Evolutionary conservation across 2,888 invertebrate species (phyloP).

Genomic region (Mythimna ferrago): DNA sequence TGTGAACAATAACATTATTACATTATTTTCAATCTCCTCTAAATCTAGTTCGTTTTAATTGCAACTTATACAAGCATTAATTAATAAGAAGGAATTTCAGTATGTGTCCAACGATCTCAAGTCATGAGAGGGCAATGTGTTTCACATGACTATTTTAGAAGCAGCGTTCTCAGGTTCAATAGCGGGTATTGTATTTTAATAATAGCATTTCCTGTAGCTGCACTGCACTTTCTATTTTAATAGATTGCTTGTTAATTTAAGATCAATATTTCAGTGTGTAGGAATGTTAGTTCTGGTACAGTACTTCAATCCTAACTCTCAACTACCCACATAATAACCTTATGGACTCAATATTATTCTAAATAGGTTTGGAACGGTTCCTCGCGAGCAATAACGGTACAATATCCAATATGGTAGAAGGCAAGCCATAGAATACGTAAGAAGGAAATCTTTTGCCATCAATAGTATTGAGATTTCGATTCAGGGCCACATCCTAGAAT

Average conservation of each 20-base stretch:
- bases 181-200: slow-evolving; percentile 68
- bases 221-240: slow-evolving; percentile 57
- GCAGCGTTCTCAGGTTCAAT: slow-evolving; percentile 72
- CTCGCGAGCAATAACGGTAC: slow-evolving; percentile 36
- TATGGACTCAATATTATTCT: slow-evolving; percentile 18
- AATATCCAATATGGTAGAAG: slow-evolving; percentile 31
- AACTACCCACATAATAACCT: slow-evolving; percentile 4
- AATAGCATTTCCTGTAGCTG: slow-evolving; percentile 68
- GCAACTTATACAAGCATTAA: slow-evolving; percentile 62
- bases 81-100: slow-evolving; percentile 72
- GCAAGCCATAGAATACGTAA: slow-evolving; percentile 20
- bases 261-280: slow-evolving; percentile 2
- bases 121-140: slow-evolving; percentile 69
- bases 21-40: slow-evolving; percentile 67
- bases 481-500: neutral
- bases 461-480: slow-evolving; percentile 16
- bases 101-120: slow-evolving; percentile 67
- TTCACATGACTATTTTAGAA: slow-evolving; percentile 75
- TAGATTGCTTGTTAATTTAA: slow-evolving; percentile 11
- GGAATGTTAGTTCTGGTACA: neutral
- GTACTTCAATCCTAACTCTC: neutral
- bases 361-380: slow-evolving; percentile 36
- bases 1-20: slow-evolving; percentile 68
- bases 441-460: slow-evolving; percentile 7
- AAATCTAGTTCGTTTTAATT: slow-evolving; percentile 71